Percentiles rank a stretch among this genome's conserved stretches.
Evolutionary conservation across 2,113 vertebrate species (phyloP).

Genomic region (Leucopsar rothschildi): DNA sequence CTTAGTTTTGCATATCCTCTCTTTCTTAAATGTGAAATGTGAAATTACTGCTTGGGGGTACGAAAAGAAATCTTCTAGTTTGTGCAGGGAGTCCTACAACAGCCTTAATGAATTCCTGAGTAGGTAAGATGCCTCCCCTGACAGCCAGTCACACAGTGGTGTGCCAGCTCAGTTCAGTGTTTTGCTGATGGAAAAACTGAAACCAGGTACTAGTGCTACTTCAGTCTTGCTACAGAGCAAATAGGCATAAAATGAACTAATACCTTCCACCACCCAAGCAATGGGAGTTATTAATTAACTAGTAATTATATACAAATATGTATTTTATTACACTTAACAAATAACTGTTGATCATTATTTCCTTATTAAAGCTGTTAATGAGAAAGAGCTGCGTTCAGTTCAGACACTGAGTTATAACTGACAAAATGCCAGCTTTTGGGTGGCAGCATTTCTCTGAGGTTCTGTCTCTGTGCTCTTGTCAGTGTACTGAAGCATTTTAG

Average conservation of each 20-base stretch:
- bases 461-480: background rate
- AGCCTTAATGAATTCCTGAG: background rate
- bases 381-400: background rate
- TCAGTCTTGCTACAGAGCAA: background rate
- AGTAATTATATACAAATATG: background rate
- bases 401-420: background rate
- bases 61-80: background rate
- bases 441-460: background rate
- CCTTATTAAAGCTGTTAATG: background rate
- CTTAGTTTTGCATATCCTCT: background rate
- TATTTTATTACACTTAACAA: background rate
- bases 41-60: background rate
- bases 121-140: background rate
- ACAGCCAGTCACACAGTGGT: background rate
- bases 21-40: background rate
- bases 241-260: background rate
- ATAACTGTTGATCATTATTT: background rate
- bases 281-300: background rate
- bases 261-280: background rate
- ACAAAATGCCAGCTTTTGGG: background rate
- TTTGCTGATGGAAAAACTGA: background rate
- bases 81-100: background rate
- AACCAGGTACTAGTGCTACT: background rate
- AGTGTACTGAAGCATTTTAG: background rate
- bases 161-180: background rate